Percentiles rank a stretch among this genome's conserved stretches.
phyloP scores from a whole-genome alignment of 2,888 invertebrate species.

The Oscheius sp. region DNA sequence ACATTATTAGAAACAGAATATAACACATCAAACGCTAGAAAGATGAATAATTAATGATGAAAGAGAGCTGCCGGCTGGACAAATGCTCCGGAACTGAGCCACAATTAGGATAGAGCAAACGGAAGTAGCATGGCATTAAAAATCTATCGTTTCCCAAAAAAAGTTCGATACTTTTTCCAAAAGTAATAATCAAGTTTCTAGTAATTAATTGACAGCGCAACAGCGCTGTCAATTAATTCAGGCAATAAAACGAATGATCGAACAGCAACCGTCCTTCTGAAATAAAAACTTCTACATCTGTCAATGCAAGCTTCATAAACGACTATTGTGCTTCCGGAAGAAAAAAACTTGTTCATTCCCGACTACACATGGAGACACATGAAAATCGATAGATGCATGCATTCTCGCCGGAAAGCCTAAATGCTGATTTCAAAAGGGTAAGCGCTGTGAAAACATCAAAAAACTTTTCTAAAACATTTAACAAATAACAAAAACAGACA shows the following conservation, averaged over 20 bases:
- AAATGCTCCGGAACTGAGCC: background rate
- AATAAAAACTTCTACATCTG: no score
- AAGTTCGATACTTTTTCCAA: no score
- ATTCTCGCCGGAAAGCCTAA: background rate
- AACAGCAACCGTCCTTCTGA: background rate
- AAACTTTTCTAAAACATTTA: background rate
- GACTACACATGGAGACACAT: constrained; percentile 5
- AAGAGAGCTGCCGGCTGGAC: background rate
- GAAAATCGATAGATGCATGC: constrained; percentile 7
- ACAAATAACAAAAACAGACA: background rate
- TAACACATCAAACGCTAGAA: background rate
- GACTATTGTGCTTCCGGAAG: no score
- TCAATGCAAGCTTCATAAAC: no score
- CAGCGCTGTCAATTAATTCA: background rate
- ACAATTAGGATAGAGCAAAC: constrained; percentile 4
- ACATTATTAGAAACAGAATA: background rate
- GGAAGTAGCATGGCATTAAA: no score
- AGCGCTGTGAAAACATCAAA: no score
- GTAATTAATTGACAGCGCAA: background rate
- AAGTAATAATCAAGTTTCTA: no score
- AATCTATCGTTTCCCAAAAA: no score
- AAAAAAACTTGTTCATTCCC: background rate
- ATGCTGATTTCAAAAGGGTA: no score
- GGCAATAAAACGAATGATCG: no score
- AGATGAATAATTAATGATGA: constrained; percentile 9